Conservation (phyloP, 2,797 vertebrate genomes). For the Setipinna tenuifilis region DNA sequence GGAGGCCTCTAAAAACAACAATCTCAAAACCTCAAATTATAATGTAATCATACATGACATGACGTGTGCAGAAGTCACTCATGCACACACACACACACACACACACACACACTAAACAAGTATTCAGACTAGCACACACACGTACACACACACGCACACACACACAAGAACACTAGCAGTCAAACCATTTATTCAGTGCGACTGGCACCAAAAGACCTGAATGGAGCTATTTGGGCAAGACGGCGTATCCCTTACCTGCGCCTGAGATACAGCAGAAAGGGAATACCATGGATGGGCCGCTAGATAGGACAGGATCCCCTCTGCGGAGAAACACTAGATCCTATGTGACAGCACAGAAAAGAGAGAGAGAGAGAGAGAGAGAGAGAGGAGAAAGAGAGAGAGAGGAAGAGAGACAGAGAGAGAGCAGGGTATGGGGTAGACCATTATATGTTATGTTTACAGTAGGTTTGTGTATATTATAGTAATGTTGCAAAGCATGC, state of each 20-base stretch:
- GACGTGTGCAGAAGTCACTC: background rate
- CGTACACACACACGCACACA: background rate
- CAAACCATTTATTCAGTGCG: constrained; percentile 1
- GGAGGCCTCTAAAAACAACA: background rate
- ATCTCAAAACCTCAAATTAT: background rate
- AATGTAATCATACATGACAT: background rate
- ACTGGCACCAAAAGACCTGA: constrained; percentile 14
- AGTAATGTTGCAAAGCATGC: background rate
- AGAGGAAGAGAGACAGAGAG: too few relatives aligned
- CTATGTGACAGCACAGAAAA: constrained; percentile 3
- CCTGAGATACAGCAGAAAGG: constrained; percentile 23
- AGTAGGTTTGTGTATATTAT: background rate
- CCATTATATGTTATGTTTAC: background rate
- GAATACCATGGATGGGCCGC: constrained; percentile 15
- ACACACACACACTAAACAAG: background rate
- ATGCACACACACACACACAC: background rate
- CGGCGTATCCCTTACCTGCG: constrained; percentile 16
- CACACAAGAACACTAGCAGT: constrained; percentile 20
- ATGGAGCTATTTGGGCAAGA: background rate
- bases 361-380: background rate
- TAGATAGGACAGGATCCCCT: constrained; percentile 22
- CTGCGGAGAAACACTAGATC: background rate
- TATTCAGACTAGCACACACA: background rate
- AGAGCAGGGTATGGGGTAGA: background rate
- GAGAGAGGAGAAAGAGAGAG: background rate